Conservation (phyloP, 2,797 vertebrate species). For the Galago senegalensis region DNA sequence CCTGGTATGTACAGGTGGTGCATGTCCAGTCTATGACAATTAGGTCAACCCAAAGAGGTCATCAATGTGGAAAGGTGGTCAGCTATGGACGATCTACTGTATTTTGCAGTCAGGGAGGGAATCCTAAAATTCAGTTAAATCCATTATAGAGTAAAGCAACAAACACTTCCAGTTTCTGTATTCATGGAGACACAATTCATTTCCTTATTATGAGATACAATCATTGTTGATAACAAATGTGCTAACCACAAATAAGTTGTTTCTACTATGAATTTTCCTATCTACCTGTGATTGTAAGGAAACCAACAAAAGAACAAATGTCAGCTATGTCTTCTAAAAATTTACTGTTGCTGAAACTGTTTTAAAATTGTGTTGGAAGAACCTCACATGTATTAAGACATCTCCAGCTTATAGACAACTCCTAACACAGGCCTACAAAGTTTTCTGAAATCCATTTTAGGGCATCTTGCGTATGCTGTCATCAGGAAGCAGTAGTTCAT, state of each 20-base stretch:
- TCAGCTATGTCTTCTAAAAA: slow-evolving; percentile 3
- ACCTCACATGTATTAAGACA: neutral
- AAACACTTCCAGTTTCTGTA: neutral
- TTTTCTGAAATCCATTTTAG: slow-evolving; percentile 72
- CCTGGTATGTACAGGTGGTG: too few relatives aligned
- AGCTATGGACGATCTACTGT: too few relatives aligned
- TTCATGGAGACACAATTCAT: neutral
- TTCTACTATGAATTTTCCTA: neutral
- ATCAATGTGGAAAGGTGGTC: too few relatives aligned
- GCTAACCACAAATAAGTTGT: neutral
- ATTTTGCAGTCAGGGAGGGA: neutral
- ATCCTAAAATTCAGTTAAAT: neutral
- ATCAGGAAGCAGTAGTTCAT: slow-evolving; percentile 76
- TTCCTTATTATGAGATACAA: slow-evolving; percentile 12
- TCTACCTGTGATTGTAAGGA: slow-evolving; percentile 1
- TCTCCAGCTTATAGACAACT: neutral
- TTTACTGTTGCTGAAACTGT: neutral
- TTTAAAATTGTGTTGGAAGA: slow-evolving; percentile 32
- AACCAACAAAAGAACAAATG: neutral
- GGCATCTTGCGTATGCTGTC: slow-evolving; percentile 62
- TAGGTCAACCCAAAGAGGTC: too few relatives aligned
- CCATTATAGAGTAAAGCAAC: neutral
- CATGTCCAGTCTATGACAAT: too few relatives aligned
- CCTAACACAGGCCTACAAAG: neutral
- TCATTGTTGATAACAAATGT: neutral